Conservation (phyloP, 2,113 vertebrate genomes). For the Brienomyrus longianalis region DNA sequence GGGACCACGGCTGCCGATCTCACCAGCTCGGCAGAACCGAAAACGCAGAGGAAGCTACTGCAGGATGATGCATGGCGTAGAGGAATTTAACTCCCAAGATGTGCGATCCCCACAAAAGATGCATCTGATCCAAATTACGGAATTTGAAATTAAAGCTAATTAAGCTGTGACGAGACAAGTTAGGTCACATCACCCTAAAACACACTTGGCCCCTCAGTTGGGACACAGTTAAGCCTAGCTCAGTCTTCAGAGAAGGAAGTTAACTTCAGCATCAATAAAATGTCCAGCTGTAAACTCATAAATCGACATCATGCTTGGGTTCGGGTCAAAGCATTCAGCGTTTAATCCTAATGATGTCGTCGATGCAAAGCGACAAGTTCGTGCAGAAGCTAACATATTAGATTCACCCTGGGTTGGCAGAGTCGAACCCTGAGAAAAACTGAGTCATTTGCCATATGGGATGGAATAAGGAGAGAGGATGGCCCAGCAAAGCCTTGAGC, state of each 20-base stretch:
- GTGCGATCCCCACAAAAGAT: no score
- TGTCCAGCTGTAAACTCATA: neutral
- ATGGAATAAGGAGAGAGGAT: neutral
- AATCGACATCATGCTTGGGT: neutral
- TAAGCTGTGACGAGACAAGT: neutral
- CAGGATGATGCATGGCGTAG: neutral
- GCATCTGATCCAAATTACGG: neutral
- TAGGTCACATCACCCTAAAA: neutral
- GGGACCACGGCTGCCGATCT: slow-evolving; percentile 21
- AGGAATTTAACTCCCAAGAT: neutral
- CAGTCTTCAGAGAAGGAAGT: neutral
- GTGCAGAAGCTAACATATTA: neutral
- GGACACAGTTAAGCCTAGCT: neutral
- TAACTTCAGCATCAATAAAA: neutral
- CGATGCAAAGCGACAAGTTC: neutral
- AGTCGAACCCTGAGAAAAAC: neutral
- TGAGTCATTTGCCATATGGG: neutral
- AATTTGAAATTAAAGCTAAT: neutral
- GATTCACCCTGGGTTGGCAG: neutral
- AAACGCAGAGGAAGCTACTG: neutral
- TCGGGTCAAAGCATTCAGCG: neutral
- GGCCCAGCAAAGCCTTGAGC: neutral
- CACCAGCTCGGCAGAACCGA: slow-evolving; percentile 23
- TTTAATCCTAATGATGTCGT: neutral
- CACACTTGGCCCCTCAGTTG: neutral